phyloP scores from a whole-genome alignment of 2,888 invertebrate genomes.

The Lymantria monacha region DNA sequence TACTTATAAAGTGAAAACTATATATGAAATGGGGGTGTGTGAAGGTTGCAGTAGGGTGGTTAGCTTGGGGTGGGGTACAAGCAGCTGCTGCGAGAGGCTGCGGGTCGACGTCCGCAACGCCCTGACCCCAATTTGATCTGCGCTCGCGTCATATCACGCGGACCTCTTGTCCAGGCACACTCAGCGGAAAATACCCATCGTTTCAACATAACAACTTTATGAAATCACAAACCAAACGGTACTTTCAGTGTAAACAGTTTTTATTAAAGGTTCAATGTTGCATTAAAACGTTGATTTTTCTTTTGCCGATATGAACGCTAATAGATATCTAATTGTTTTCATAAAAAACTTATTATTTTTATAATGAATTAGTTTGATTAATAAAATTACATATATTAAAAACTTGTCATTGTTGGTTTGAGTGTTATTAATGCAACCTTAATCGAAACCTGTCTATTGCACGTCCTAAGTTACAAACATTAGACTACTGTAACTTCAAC shows the following conservation, averaged over 20 bases:
- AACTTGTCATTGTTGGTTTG: background rate
- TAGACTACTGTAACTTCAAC: background rate
- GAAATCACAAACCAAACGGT: slow-evolving; percentile 29
- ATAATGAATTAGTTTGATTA: background rate
- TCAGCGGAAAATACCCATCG: slow-evolving; percentile 76
- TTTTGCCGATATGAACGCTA: too few relatives aligned
- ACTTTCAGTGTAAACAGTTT: slow-evolving; percentile 8
- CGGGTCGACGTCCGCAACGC: slow-evolving; percentile 80
- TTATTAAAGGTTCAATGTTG: background rate
- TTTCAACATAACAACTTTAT: slow-evolving; percentile 48
- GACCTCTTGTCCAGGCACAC: slow-evolving; percentile 75
- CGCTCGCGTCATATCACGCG: slow-evolving; percentile 80
- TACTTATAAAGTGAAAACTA: too few relatives aligned
- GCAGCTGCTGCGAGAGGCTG: slow-evolving; percentile 66
- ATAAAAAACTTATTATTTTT: background rate
- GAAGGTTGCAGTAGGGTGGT: slow-evolving; percentile 37
- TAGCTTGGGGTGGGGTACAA: slow-evolving; percentile 26
- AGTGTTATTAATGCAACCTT: background rate
- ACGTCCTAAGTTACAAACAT: background rate
- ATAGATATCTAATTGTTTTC: background rate
- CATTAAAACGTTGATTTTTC: background rate
- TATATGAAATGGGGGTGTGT: slow-evolving; percentile 18
- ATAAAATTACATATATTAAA: background rate
- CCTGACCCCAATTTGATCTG: slow-evolving; percentile 77
- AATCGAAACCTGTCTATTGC: background rate